Evolutionary conservation across 1,140 invertebrate species (phyloP).

Genomic region (Cydia amplana): DNA sequence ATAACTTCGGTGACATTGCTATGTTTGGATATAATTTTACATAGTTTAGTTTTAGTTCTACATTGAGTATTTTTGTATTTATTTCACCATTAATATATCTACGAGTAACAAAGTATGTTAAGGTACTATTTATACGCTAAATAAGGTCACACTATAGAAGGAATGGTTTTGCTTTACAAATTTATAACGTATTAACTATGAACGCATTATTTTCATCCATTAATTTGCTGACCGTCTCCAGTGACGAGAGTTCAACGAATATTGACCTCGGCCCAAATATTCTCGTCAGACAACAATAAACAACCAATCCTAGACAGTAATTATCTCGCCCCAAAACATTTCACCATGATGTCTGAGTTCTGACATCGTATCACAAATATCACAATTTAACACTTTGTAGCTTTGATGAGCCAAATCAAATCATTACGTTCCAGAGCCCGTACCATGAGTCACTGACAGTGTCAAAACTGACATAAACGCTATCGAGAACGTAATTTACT

Average conservation of each 20-base stretch:
- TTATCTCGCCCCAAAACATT: conserved; percentile 26
- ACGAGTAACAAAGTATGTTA: no score
- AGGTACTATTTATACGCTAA: no score
- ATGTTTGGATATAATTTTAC: no score
- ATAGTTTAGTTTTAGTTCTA: no score
- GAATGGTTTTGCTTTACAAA: no score
- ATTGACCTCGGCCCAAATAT: conserved; percentile 31
- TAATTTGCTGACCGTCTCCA: not conserved
- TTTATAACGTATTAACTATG: not conserved
- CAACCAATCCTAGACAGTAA: conserved; percentile 15
- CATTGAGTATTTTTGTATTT: no score
- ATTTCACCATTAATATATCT: no score
- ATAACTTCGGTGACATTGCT: no score
- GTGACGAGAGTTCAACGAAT: conserved; percentile 9
- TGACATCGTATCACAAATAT: conserved; percentile 7
- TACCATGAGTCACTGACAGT: no score
- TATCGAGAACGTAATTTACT: no score
- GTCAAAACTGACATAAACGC: no score
- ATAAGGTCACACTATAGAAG: no score
- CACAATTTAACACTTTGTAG: conserved; percentile 1
- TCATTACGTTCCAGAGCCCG: not conserved
- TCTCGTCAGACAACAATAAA: conserved; percentile 24
- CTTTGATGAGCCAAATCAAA: not conserved
- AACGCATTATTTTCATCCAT: not conserved
- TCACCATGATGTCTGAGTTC: not conserved